phyloP scores from a whole-genome alignment of 1,140 invertebrate genomes.

The Bradynema listronoti region DNA sequence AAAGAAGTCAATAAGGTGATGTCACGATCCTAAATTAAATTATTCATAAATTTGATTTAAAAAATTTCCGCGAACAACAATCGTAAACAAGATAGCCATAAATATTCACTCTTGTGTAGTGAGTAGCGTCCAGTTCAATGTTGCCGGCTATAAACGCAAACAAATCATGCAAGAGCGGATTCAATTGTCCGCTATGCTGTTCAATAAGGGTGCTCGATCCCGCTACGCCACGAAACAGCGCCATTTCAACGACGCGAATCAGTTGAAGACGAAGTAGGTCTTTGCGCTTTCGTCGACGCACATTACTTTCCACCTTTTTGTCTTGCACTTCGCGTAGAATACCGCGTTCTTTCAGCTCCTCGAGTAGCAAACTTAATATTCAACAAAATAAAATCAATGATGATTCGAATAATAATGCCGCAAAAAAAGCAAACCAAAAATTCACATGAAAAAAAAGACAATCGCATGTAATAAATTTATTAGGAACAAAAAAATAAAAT shows the following conservation, averaged over 20 bases:
- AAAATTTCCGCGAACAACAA: too few relatives aligned
- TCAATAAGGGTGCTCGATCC: conserved; percentile 74
- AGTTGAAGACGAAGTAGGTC: conserved; percentile 75
- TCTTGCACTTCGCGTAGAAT: conserved; percentile 85
- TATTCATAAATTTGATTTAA: conserved; percentile 59
- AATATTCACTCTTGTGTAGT: too few relatives aligned
- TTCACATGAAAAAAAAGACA: too few relatives aligned
- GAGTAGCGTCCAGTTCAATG: conserved; percentile 78
- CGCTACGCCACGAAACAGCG: conserved; percentile 47
- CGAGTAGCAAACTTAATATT: conserved; percentile 77
- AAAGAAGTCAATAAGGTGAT: conserved; percentile 69
- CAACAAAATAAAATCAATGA: neutral
- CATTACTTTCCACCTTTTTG: conserved; percentile 90
- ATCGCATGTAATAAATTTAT: too few relatives aligned
- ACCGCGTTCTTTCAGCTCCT: conserved; percentile 77
- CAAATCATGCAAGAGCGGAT: conserved; percentile 82
- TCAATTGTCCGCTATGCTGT: conserved; percentile 72
- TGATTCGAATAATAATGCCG: too few relatives aligned
- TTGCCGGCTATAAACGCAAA: conserved; percentile 85
- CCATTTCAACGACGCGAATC: conserved; percentile 64
- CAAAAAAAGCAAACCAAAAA: too few relatives aligned
- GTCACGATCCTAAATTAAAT: conserved; percentile 58
- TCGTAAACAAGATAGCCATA: too few relatives aligned
- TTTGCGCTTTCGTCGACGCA: conserved; percentile 71
- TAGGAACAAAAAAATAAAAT: too few relatives aligned